phyloP scores from a whole-genome alignment of 2,113 vertebrate species.

The Pipra filicauda region DNA sequence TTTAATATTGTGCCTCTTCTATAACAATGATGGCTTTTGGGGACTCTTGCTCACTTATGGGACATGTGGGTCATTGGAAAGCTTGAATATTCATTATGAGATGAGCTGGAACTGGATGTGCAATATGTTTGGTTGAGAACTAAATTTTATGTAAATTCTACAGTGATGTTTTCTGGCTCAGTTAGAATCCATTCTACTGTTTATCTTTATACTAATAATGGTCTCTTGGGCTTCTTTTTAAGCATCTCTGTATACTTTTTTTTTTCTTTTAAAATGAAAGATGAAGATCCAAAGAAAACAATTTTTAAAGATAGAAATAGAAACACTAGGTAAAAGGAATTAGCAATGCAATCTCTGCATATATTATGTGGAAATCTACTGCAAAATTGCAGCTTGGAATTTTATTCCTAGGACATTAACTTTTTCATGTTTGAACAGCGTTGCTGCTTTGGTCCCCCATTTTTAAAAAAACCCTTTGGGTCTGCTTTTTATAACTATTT shows the following conservation, averaged over 20 bases:
- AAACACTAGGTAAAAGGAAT: conserved; percentile 53
- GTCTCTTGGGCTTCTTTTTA: conserved; percentile 59
- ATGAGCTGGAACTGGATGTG: conserved; percentile 53
- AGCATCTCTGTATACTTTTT: conserved; percentile 18
- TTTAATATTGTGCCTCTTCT: conserved; percentile 38
- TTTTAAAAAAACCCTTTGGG: background rate
- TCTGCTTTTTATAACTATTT: background rate
- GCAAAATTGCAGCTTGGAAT: conserved; percentile 30
- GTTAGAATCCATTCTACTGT: conserved; percentile 53
- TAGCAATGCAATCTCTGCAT: conserved; percentile 51
- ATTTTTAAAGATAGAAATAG: conserved; percentile 54
- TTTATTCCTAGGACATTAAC: conserved; percentile 39
- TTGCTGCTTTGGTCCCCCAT: background rate
- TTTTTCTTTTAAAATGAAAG: conserved; percentile 48
- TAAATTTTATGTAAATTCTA: conserved; percentile 66
- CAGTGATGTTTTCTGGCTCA: conserved; percentile 60
- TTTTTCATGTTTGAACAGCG: background rate
- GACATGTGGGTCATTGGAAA: conserved; percentile 44
- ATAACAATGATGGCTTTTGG: background rate
- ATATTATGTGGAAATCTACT: conserved; percentile 38
- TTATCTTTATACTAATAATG: conserved; percentile 60
- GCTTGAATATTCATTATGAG: conserved; percentile 57
- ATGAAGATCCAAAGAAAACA: conserved; percentile 45
- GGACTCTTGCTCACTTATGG: conserved; percentile 47
- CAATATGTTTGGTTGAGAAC: conserved; percentile 52